Evolutionary conservation across 2,797 vertebrate species (phyloP), one percentile per base, ranked within the genome.

Genomic region (Coregonus sp.): DNA sequence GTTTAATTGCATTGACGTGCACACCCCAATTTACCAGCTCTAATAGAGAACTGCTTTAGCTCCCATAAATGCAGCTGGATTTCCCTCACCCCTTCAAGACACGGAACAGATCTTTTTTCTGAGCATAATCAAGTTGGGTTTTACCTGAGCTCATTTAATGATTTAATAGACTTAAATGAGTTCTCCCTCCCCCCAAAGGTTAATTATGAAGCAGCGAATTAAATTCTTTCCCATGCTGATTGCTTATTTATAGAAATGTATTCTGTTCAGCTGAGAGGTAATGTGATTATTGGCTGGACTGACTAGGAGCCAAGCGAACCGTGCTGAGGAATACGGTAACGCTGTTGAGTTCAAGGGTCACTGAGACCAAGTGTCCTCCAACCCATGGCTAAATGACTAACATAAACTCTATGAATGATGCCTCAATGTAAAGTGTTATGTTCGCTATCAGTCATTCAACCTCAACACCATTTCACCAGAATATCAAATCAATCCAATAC

Each of bases 161-260:
- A 93, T 94, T 95, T 94, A 94, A 93, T 92, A 90, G 85, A 86
- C 89, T 90, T 93, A 86, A 93, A 92, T 91, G 80, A 87, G 83
- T 92, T 93, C 92, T 89, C 81, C 78, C 90, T 92, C 89, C 81
- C 78, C 91, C 72, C 88, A 88, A 90, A 91, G 91, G 92, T 94
- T 94, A 94, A 96, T 96, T 95, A 93, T 73, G 81, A 90, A 93
- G 90, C 88, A 85, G 86, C 79, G 86, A 94, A 94, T 93, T 92
- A 90, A 90, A 94, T 93, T 92, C 91, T 90, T 90, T 90, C 87
- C 90, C 89, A 81, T 87, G 91, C 89, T 88, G 87, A 94, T 89
- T 93, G 75, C 90, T 90, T 92, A 88, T 91, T 93, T 91, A 87
- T 88, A 82, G 88, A 88, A 90, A 83, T 70, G 84, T 86, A 79